These are phyloP conservation scores for Scophthalmus maximus DNA, from an alignment of 2,113 vertebrate species.

Conservation along the genomic window DNA sequence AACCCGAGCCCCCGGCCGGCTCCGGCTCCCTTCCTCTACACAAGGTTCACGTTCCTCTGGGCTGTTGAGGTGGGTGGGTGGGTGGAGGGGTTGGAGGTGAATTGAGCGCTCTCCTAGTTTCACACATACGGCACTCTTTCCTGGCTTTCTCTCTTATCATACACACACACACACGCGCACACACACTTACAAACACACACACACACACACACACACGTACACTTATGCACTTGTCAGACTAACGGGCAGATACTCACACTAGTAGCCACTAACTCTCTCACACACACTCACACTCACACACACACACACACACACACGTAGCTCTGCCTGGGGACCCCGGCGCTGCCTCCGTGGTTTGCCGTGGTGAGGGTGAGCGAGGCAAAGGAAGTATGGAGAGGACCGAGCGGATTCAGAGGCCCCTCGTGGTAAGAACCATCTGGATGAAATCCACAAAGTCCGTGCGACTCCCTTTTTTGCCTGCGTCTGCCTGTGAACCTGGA, in stretches of 20 bases:
- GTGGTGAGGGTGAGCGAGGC: conserved; percentile 79
- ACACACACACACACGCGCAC: conserved; percentile 68
- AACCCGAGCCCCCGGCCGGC: conserved; percentile 86
- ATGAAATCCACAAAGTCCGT: conserved; percentile 21
- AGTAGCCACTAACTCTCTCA: conserved; percentile 25
- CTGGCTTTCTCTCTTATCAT: conserved; percentile 56
- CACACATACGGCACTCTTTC: conserved; percentile 76
- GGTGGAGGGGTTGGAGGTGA: conserved; percentile 75
- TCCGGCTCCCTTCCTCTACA: conserved; percentile 72
- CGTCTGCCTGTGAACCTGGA: conserved; percentile 15
- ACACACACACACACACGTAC: conserved; percentile 27
- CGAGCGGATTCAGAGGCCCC: conserved; percentile 84
- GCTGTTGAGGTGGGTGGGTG: conserved; percentile 52
- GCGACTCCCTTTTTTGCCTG: conserved; percentile 12
- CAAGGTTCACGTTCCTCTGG: conserved; percentile 82
- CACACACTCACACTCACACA: conserved; percentile 71
- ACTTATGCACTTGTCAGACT: conserved; percentile 71
- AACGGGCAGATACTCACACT: conserved; percentile 63
- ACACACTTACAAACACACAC: conserved; percentile 68
- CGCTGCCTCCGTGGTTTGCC: conserved; percentile 78
- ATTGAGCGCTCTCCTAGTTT: conserved; percentile 69
- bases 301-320: conserved; percentile 67
- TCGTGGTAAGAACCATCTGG: conserved; percentile 86
- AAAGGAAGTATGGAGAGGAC: conserved; percentile 86
- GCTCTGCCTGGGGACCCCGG: conserved; percentile 75